These are phyloP conservation scores for Alloplasta piceator DNA, from an alignment of 2,888 invertebrate genomes.

Conservation along the genomic window DNA sequence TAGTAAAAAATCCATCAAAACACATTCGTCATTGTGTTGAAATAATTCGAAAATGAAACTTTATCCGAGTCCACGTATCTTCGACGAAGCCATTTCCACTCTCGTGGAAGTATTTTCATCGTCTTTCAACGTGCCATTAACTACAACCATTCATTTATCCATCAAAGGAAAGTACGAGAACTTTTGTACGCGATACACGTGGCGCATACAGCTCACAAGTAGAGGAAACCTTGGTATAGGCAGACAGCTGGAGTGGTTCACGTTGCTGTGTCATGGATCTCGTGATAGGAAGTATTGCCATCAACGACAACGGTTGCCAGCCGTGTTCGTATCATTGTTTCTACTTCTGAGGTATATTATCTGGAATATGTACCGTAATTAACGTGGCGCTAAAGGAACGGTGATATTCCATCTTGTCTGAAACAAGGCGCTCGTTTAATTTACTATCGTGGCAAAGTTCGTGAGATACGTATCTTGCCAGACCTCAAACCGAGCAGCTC, in stretches of 20 bases:
- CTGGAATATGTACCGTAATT: conserved; percentile 5
- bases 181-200: conserved; percentile 30
- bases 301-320: conserved; percentile 10
- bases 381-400: conserved; percentile 4
- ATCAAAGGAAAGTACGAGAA: conserved; percentile 25
- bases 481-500: neutral
- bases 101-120: conserved; percentile 59
- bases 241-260: conserved; percentile 71
- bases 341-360: conserved; percentile 1
- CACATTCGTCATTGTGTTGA: no score
- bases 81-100: conserved; percentile 55
- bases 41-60: no score
- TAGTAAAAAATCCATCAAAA: no score
- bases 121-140: conserved; percentile 46
- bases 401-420: conserved; percentile 30
- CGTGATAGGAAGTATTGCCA: conserved; percentile 35
- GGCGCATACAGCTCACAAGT: conserved; percentile 67
- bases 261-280: conserved; percentile 27
- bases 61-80: conserved; percentile 36
- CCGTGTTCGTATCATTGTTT: neutral
- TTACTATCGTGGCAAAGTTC: conserved; percentile 13
- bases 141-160: conserved; percentile 20
- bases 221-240: conserved; percentile 70
- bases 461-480: conserved; percentile 14
- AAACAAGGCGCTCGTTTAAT: conserved; percentile 12